A percentile compares a stretch with the other conserved stretches of the same genome.
These are phyloP conservation scores for Helobdella robusta DNA, from an alignment of 2,888 invertebrate species.

Conservation along the genomic window DNA sequence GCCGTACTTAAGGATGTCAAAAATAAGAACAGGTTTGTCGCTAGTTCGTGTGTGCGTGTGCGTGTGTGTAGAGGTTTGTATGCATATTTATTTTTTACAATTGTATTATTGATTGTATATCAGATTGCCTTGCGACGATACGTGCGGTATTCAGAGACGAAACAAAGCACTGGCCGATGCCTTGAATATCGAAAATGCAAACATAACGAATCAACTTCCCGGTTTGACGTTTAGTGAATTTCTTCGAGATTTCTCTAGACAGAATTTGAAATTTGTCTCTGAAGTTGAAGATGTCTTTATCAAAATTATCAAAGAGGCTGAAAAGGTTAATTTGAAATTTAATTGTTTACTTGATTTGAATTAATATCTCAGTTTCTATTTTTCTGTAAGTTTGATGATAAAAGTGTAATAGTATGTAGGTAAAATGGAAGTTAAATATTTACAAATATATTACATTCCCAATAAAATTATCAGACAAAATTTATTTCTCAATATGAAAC, in stretches of 20 bases:
- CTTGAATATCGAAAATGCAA: constrained; percentile 82
- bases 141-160: constrained; percentile 75
- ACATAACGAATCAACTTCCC: constrained; percentile 58
- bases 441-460: background rate
- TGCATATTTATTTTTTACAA: too few species aligned
- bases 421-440: background rate
- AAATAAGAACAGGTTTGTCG: constrained; percentile 9
- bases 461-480: background rate
- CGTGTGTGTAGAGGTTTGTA: too few species aligned
- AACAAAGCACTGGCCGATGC: constrained; percentile 80
- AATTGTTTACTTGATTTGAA: background rate
- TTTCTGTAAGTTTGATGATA: background rate
- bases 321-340: constrained; percentile 57
- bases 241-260: constrained; percentile 68
- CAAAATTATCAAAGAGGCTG: constrained; percentile 74
- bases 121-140: constrained; percentile 68
- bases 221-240: constrained; percentile 76
- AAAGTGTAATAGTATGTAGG: background rate
- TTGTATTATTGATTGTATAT: too few species aligned
- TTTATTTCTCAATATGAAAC: background rate
- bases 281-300: constrained; percentile 72
- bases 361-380: background rate
- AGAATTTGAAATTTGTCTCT: constrained; percentile 68
- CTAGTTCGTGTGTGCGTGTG: background rate
- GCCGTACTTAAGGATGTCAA: constrained; percentile 20